Conservation (phyloP, 2,888 invertebrate species). For the Xestia sexstrigata region DNA sequence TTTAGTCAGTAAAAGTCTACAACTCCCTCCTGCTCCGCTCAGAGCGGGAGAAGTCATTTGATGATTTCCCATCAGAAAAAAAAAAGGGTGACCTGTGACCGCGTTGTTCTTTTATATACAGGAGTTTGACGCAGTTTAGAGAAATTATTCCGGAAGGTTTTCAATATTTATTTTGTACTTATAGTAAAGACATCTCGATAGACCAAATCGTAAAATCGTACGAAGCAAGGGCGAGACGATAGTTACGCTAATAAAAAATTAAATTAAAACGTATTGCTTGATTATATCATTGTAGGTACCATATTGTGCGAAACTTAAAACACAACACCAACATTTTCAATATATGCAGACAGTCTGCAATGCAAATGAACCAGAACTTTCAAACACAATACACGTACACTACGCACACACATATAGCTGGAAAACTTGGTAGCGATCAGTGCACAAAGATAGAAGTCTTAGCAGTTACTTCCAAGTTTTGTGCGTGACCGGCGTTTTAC, state of each 20-base stretch:
- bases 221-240: background rate
- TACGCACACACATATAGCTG: conserved; percentile 28
- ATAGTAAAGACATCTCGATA: background rate
- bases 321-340: conserved; percentile 24
- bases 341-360: conserved; percentile 21
- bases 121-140: too few species aligned
- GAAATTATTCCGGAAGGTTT: too few species aligned
- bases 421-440: conserved; percentile 56
- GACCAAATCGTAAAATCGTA: background rate
- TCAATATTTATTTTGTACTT: background rate
- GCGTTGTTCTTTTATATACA: background rate
- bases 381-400: conserved; percentile 40
- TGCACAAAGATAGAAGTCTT: conserved; percentile 63
- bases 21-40: too few species aligned
- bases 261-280: background rate
- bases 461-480: conserved; percentile 65
- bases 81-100: too few species aligned
- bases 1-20: too few species aligned
- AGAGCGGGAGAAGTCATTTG: too few species aligned
- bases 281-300: background rate
- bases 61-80: too few species aligned
- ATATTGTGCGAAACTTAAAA: background rate
- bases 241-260: background rate
- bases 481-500: conserved; percentile 69
- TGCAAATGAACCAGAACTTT: conserved; percentile 29